A percentile compares a stretch with the other conserved stretches of the same genome.
Conservation (phyloP, 2,888 invertebrate species). For the Platycnemis pennipes region DNA sequence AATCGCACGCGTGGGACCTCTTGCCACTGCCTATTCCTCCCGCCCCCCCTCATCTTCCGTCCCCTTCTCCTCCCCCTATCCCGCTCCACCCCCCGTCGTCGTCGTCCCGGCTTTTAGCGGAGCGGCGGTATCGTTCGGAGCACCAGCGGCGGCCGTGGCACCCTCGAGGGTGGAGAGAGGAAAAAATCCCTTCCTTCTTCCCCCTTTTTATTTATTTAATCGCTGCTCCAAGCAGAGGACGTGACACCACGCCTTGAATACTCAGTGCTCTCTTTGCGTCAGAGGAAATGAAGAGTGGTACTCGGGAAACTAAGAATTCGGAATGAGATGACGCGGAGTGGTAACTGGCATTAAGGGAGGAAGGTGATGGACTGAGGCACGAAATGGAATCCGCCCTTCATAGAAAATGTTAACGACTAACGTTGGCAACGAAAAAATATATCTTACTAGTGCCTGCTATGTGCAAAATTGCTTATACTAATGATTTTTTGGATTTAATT, state of each 20-base stretch:
- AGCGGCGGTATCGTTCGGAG: neutral
- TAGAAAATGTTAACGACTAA: neutral
- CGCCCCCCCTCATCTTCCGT: neutral
- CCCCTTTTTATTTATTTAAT: conserved; percentile 37
- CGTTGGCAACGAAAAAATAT: neutral
- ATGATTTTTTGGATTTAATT: neutral
- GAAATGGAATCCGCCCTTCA: neutral
- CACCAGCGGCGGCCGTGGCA: neutral
- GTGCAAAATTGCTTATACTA: neutral
- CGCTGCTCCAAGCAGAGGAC: conserved; percentile 15
- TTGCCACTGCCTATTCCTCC: neutral
- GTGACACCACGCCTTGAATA: conserved; percentile 38
- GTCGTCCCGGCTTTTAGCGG: neutral
- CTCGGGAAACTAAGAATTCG: conserved; percentile 20
- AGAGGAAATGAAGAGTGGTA: conserved; percentile 15
- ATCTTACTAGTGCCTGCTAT: neutral
- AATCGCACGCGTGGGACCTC: neutral
- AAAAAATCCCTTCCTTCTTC: neutral
- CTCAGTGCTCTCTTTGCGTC: conserved; percentile 28
- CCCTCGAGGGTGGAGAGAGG: neutral
- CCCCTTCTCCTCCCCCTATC: neutral
- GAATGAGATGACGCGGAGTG: neutral
- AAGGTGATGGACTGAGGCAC: neutral
- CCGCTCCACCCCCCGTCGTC: neutral
- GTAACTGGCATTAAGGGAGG: neutral